phyloP scores from a whole-genome alignment of 2,888 invertebrate species.

The Erebia ligea region DNA sequence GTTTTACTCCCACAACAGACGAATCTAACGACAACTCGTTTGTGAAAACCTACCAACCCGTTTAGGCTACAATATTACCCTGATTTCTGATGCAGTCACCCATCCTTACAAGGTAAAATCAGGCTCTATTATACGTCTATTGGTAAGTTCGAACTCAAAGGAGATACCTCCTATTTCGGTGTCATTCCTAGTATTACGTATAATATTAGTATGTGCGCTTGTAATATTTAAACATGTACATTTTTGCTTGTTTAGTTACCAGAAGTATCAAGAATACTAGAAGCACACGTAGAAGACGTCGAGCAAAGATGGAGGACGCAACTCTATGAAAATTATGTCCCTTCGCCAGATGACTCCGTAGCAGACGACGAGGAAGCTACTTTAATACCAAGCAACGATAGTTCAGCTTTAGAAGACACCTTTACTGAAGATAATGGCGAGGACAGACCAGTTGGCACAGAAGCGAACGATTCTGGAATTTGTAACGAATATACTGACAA shows the following conservation, averaged over 20 bases:
- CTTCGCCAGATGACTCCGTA: constrained; percentile 51
- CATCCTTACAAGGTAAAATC: not conserved
- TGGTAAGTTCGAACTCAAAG: no score
- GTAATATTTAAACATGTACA: not conserved
- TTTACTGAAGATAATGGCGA: constrained; percentile 55
- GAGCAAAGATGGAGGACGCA: constrained; percentile 65
- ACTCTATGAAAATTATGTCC: constrained; percentile 51
- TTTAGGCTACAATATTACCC: no score
- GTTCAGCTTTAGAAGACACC: constrained; percentile 59
- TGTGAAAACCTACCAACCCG: no score
- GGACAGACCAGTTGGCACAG: constrained; percentile 6
- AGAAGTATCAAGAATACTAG: constrained; percentile 69
- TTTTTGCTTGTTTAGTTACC: constrained; percentile 56
- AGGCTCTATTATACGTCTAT: no score
- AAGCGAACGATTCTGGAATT: constrained; percentile 47
- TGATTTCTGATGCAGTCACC: not conserved
- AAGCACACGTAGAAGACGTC: constrained; percentile 66
- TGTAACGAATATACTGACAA: constrained; percentile 42
- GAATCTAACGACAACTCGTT: not conserved
- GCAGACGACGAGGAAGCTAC: constrained; percentile 61
- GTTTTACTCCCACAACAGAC: no score
- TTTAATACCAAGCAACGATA: constrained; percentile 58
- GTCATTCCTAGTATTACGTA: no score
- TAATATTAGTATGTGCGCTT: no score
- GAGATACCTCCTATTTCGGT: no score